A percentile compares a stretch with the other conserved stretches of the same genome.
phyloP scores from a whole-genome alignment of 2,888 invertebrate genomes.

The Aphodius granarius region DNA sequence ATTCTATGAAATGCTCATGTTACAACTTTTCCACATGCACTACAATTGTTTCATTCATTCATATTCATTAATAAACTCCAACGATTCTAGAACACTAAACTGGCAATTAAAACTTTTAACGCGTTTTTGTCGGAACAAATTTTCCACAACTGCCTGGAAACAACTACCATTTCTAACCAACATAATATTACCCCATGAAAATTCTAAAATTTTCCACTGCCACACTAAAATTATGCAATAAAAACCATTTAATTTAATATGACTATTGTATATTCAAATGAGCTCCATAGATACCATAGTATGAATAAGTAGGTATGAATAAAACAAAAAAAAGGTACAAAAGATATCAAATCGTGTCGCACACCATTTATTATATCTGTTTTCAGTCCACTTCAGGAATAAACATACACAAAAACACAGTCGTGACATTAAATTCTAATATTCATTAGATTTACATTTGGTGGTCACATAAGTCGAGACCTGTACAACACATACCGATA shows the following conservation, averaged over 20 bases:
- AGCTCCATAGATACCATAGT: too few species aligned
- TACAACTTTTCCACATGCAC: background rate
- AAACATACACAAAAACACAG: background rate
- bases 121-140: background rate
- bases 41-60: too few species aligned
- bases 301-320: too few species aligned
- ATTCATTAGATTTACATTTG: background rate
- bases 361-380: background rate
- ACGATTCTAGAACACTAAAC: background rate
- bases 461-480: background rate
- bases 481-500: constrained; percentile 1
- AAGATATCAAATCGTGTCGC: background rate
- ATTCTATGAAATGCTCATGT: background rate
- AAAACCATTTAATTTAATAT: too few species aligned
- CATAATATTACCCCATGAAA: too few species aligned
- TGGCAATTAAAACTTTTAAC: background rate
- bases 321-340: background rate
- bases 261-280: too few species aligned
- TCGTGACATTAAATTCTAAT: background rate
- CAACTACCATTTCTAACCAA: background rate
- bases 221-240: too few species aligned
- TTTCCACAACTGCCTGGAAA: background rate
- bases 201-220: too few species aligned
- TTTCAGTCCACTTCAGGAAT: background rate
- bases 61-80: too few species aligned